Evolutionary conservation across 2,888 invertebrate species (phyloP), one percentile per base, ranked within the genome.

Genomic region (Ophraella communa): DNA sequence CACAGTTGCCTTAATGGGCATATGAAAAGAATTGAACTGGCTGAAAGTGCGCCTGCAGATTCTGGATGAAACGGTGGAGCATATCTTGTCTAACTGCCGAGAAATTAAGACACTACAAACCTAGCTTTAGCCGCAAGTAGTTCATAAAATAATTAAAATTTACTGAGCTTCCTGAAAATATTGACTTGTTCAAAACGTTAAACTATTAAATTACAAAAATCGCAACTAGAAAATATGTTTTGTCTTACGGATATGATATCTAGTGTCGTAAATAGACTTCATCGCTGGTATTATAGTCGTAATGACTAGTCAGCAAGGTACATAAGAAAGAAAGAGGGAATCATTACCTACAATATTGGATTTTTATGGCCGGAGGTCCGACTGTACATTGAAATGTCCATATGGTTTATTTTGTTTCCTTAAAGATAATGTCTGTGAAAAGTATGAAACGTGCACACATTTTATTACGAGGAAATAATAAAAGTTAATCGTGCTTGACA

Each of bases 321-420:
- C 7, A 14, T 21, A n/a, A n/a, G n/a, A n/a, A n/a, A n/a, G 45
- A 11, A 23, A 45, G 8, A 42, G 23, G 45, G 23, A 20, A 45
- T 45, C 45, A 45, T 45, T 23, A n/a, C n/a, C n/a, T n/a, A n/a
- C n/a, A 45, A 45, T 18, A 45, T 45, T 11, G 20, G 45, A 21
- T 45, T 45, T 45, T 45, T 45, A 45, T 45, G 11, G 21, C 45
- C 45, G 45, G 45, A 45, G 45, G 45, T 45, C 23, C 7, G n/a
- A 45, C 21, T 21, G 21, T 23, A 45, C 45, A 23, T 20, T 20
- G 45, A 45, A 45, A 23, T 45, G 23, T n/a, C 21, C 47, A 23
- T n/a, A 21, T 23, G n/a, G 23, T 23, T 47, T 4, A n/a, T 42
- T 42, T 8, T 23, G 47, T 47, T 47, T 17, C n/a, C 7, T 39